Percentiles rank a stretch among this genome's conserved stretches.
Conservation (phyloP, 2,888 invertebrate genomes). For the Lepas anatifera region DNA sequence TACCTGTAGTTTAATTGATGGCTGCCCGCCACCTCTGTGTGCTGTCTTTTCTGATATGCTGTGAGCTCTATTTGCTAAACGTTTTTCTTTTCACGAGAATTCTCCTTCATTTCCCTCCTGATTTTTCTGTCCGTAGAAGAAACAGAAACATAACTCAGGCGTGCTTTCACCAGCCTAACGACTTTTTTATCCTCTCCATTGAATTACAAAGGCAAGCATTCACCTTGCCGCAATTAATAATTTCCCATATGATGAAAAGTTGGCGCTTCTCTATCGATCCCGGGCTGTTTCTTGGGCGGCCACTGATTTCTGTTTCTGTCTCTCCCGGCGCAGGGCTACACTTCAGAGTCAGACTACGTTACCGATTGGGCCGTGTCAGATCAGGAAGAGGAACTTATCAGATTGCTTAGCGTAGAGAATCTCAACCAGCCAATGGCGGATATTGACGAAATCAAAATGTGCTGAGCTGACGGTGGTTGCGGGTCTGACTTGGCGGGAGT, state of each 20-base stretch:
- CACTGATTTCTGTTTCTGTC: not conserved
- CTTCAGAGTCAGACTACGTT: conserved; percentile 20
- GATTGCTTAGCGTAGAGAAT: conserved; percentile 48
- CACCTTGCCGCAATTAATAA: too few species aligned
- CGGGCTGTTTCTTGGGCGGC: not conserved
- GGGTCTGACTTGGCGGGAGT: too few species aligned
- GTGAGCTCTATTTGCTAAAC: too few species aligned
- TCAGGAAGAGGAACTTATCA: conserved; percentile 62
- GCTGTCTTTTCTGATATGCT: too few species aligned
- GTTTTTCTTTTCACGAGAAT: too few species aligned
- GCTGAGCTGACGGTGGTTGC: not conserved
- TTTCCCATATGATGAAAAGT: too few species aligned
- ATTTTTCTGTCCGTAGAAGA: not conserved
- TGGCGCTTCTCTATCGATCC: too few species aligned
- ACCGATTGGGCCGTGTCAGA: conserved; percentile 60
- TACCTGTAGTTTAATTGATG: too few species aligned
- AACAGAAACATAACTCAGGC: not conserved
- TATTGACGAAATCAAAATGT: not conserved
- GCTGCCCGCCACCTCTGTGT: too few species aligned
- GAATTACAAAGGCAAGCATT: too few species aligned
- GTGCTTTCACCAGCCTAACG: not conserved
- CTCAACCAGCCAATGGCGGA: conserved; percentile 25
- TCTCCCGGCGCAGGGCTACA: not conserved
- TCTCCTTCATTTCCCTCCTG: too few species aligned
- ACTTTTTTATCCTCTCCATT: not conserved